Base-by-base conservation (phyloP, 35 echinoderm and acorn worm genomes). In the Stichopus chloronotus region DNA sequence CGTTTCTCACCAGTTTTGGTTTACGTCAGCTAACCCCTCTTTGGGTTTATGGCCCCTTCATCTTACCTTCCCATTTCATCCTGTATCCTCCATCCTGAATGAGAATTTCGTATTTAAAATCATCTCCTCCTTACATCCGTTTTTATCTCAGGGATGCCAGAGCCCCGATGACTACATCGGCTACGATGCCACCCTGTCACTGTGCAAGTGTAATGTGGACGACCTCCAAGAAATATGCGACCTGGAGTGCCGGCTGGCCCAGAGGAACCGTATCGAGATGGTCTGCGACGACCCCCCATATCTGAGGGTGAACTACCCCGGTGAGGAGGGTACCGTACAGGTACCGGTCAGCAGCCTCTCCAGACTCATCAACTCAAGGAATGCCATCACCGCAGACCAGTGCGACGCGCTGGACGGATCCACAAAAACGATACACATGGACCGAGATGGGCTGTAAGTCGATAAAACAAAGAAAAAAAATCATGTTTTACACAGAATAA, bases 141-240 rank as follows among this genome's bases (percentile, higher is more conserved):
- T 43, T 65, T 81, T 90, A 16, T 69, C 55, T 7, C 90, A 96
- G 95, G 88, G 84, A 71, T 96, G 94, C 53, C 20, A 81, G 24
- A 82, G 88, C 11, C 92, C 92, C 5, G 94, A 98, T 4, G 93
- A 93, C 88, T 96, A 99, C 85, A 59, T 96, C 43, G 95, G 95
- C 9, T 98, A 93, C 65, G 94, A 91, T 82, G 30, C 54, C 21
- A 94, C 88, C 72, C 93, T 96, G 7, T 87, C 93, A 14, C 81
- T 96, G 17, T 99, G 97, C 58, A 84, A 82, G 10, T 99, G 97
- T 77, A 68, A 69, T 21, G 94, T 96, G 2, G 97, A 96, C 53
- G 95, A 99, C 78, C 83, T 99, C 0, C 85, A 99, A 76, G 95
- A 96, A 65, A 79, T 99, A 1, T 99, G 97, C 90, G 95, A 99